These are phyloP conservation scores for Cremastinae sp. DNA, from an alignment of 2,888 invertebrate genomes.

Conservation along the genomic window DNA sequence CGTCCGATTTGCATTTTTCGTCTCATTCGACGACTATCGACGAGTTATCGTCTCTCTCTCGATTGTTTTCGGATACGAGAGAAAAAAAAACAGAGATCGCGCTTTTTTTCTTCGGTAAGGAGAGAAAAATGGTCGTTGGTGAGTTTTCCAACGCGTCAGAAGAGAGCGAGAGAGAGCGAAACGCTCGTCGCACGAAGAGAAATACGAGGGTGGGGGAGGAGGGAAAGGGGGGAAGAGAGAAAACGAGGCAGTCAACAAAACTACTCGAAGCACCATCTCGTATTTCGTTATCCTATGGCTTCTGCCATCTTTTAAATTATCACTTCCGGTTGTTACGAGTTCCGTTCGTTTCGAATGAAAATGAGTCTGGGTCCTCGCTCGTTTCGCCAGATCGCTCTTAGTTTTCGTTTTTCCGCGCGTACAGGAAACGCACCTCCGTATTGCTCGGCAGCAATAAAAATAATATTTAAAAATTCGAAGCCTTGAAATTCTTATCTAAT, in stretches of 20 bases:
- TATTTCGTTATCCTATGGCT: slow-evolving; percentile 36
- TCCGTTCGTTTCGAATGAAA: no score
- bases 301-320: slow-evolving; percentile 55
- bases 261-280: slow-evolving; percentile 20
- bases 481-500: no score
- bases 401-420: no score
- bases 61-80: background rate
- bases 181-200: background rate
- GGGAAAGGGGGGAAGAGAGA: background rate
- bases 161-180: slow-evolving; percentile 15
- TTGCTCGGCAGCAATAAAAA: no score
- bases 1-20: no score
- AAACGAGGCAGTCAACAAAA: slow-evolving; percentile 30
- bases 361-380: no score
- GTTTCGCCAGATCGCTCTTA: no score
- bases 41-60: background rate
- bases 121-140: slow-evolving; percentile 23
- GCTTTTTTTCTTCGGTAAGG: background rate
- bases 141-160: slow-evolving; percentile 39
- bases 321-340: slow-evolving; percentile 41
- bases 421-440: no score
- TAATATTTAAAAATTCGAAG: no score
- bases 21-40: background rate
- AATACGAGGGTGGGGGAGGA: slow-evolving; percentile 2
- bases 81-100: background rate